Conservation (phyloP, 2,888 invertebrate species). For the Imbricaverruca yamaguchii region DNA sequence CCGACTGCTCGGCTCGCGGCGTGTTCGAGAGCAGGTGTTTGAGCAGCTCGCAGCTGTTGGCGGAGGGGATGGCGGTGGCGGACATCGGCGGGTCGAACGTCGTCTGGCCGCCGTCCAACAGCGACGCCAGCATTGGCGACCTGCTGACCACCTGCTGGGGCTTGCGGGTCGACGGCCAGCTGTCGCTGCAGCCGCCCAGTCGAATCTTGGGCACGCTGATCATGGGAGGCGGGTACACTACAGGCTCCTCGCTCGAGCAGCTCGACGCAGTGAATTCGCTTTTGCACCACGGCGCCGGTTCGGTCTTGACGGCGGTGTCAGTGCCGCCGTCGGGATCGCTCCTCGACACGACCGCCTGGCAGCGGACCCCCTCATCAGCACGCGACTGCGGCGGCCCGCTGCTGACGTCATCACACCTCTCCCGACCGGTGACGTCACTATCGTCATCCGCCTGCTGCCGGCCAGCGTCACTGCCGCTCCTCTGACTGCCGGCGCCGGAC, state of each 20-base stretch:
- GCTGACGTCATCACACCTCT: too few species aligned
- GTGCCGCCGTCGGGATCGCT: background rate
- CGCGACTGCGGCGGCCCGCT: too few species aligned
- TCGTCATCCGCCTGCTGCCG: background rate
- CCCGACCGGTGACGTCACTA: too few species aligned
- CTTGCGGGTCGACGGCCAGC: background rate
- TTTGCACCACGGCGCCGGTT: background rate
- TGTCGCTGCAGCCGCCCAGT: background rate
- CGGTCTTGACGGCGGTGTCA: background rate
- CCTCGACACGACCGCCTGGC: too few species aligned
- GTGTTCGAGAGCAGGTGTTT: conserved; percentile 8
- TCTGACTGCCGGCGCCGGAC: background rate
- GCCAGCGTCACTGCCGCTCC: background rate
- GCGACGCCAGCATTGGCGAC: conserved; percentile 40
- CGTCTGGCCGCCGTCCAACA: conserved; percentile 42
- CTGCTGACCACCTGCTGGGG: background rate
- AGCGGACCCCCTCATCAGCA: too few species aligned
- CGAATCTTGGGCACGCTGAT: conserved; percentile 6
- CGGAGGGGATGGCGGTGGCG: background rate
- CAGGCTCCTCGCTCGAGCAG: background rate
- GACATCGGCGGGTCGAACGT: background rate
- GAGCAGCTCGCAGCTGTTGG: conserved; percentile 10
- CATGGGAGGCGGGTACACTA: background rate
- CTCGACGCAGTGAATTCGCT: background rate
- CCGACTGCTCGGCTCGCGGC: background rate